Evolutionary conservation across 2,888 invertebrate genomes (phyloP), one percentile per base, ranked within the genome.

Genomic region (Rhamnusium bicolor): DNA sequence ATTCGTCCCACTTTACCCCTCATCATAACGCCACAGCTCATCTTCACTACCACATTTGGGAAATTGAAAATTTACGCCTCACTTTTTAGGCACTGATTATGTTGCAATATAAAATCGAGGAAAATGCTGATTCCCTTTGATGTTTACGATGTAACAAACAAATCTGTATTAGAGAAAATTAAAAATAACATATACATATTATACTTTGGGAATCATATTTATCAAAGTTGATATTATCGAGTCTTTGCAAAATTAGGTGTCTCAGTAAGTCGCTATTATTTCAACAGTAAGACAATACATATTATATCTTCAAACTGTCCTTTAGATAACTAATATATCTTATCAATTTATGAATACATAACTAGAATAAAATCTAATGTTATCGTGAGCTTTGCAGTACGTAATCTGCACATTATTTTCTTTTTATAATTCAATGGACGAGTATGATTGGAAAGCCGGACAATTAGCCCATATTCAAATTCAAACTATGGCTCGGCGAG

Each of bases 41-140:
- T 84, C 84, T 84, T 82, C 84, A 78, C 82, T 74, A 78, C 79
- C 79, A 81, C 82, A 80, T 81, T 83, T 81, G 79, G 79, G 77
- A 80, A 81, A 83, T 84, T 82, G 83, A 84, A 84, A 84, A 84
- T 84, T 83, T 81, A 78, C 76, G 74, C 76, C 71, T 68, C 58
- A 75, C 62, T 79, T 77, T 79, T 73, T 58, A 65, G 51, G 71
- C 72, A 69, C 58, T 71, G 74, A 68, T 68, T 62, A 71, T 62
- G 47, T 61, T 61, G 19, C 46, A 46, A 46, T 61, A 61, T 61
- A 21, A 61, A 61, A 69, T 14, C 47, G 40, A 61, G 18, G 47
- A 32, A 69, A 65, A 46, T 60, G 47, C 46, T 60, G 16, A 10
- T 69, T 46, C 69, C 58, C 49, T 60, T 69, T 49, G 65, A 51